A percentile compares a stretch with the other conserved stretches of the same genome.
Evolutionary conservation across 2,888 invertebrate genomes (phyloP).

Genomic region (Xestia sexstrigata): DNA sequence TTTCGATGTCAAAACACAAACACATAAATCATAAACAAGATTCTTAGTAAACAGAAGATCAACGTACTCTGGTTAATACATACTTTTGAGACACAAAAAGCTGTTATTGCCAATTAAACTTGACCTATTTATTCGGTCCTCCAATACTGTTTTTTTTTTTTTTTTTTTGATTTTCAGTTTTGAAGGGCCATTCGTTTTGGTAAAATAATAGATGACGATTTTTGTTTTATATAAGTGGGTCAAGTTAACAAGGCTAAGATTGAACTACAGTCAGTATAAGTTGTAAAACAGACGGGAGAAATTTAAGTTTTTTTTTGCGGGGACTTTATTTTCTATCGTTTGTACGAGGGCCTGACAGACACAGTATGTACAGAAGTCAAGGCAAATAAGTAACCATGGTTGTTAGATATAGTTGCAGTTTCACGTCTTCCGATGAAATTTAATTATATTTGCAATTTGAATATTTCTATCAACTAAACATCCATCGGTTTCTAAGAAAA

Average conservation of each 20-base stretch:
- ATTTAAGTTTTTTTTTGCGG: background rate
- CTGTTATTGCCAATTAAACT: background rate
- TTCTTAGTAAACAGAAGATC: constrained; percentile 49
- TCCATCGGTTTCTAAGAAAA: too few relatives aligned
- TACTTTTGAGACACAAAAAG: constrained; percentile 3
- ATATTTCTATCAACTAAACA: too few relatives aligned
- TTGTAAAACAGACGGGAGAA: background rate
- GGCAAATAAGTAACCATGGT: too few relatives aligned
- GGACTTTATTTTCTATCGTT: background rate
- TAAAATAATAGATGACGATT: constrained; percentile 6
- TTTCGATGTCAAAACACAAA: constrained; percentile 44
- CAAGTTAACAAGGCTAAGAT: background rate
- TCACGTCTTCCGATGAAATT: too few relatives aligned
- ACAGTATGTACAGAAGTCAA: too few relatives aligned
- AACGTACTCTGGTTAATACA: constrained; percentile 19
- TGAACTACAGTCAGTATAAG: background rate
- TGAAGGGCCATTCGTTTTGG: background rate
- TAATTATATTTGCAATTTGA: too few relatives aligned
- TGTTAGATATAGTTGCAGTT: too few relatives aligned
- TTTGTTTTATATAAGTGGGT: background rate
- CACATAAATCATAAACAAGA: constrained; percentile 46
- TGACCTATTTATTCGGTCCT: constrained; percentile 38
- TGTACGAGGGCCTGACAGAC: too few relatives aligned
- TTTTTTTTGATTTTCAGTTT: constrained; percentile 11
- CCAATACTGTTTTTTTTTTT: constrained; percentile 12